These are phyloP conservation scores for Caerostris extrusa DNA, from an alignment of 1,140 invertebrate genomes.

Conservation along the genomic window DNA sequence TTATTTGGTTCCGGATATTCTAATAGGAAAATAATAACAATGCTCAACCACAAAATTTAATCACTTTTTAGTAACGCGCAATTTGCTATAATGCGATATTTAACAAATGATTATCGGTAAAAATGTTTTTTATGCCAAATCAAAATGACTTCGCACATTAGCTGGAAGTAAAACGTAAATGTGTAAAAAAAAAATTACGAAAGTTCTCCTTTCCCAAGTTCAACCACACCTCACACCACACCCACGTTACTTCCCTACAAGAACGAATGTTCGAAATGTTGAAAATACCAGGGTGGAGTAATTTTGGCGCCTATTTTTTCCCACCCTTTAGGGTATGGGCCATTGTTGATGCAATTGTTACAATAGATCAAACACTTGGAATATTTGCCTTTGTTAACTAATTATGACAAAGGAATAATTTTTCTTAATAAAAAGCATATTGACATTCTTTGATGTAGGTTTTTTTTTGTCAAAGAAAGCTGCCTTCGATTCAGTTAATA, in stretches of 20 bases:
- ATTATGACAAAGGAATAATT: background rate
- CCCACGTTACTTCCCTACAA: background rate
- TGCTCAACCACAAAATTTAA: background rate
- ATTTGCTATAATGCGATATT: background rate
- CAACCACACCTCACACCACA: conserved; percentile 54
- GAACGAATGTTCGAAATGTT: background rate
- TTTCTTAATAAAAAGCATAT: conserved; percentile 6
- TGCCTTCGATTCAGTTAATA: no score
- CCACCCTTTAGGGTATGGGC: conserved; percentile 43
- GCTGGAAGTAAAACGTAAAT: background rate
- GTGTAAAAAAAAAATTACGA: conserved; percentile 39
- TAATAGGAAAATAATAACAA: conserved; percentile 28
- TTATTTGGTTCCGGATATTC: background rate
- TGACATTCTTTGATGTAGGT: background rate
- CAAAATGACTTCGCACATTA: background rate
- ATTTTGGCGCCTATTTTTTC: conserved; percentile 30
- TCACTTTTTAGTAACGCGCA: background rate
- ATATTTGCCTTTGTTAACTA: background rate
- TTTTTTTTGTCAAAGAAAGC: no score
- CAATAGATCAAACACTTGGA: background rate
- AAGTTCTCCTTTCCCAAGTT: background rate
- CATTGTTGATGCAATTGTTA: conserved; percentile 48
- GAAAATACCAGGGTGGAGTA: conserved; percentile 46
- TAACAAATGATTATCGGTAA: background rate
- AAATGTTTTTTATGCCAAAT: background rate